phyloP scores from a whole-genome alignment of 2,113 vertebrate genomes.

The Nettapus auritus region DNA sequence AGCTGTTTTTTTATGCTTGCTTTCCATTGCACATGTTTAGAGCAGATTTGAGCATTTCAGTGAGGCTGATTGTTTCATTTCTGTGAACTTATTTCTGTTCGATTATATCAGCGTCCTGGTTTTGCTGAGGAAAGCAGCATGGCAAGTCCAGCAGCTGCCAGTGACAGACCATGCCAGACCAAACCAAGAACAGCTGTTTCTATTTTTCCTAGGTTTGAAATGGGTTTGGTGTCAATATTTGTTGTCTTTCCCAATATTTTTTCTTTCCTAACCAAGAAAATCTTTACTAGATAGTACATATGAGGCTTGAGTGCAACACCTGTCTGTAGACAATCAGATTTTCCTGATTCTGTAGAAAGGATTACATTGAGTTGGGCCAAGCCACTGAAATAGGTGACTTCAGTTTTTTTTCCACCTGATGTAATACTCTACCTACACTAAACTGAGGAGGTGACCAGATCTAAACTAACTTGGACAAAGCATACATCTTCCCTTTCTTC shows the following conservation, averaged over 20 bases:
- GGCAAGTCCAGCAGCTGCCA: conserved; percentile 40
- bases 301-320: background rate
- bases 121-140: conserved; percentile 40
- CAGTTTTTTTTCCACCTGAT: background rate
- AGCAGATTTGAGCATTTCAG: background rate
- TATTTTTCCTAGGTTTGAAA: conserved; percentile 3
- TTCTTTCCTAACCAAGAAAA: background rate
- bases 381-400: rapidly evolving
- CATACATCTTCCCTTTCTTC: background rate
- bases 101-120: background rate
- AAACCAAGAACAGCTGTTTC: conserved; percentile 42
- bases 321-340: background rate
- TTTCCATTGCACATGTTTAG: background rate
- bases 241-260: background rate
- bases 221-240: background rate
- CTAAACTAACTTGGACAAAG: background rate
- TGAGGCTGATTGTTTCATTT: conserved; percentile 12
- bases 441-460: background rate
- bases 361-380: background rate
- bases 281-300: background rate
- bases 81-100: conserved; percentile 27
- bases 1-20: background rate
- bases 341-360: background rate
- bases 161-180: conserved; percentile 9
- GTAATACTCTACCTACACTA: background rate